Percentiles rank a stretch among this genome's conserved stretches.
These are phyloP conservation scores for Poecile montanus DNA, from an alignment of 2,797 vertebrate genomes.

Conservation along the genomic window DNA sequence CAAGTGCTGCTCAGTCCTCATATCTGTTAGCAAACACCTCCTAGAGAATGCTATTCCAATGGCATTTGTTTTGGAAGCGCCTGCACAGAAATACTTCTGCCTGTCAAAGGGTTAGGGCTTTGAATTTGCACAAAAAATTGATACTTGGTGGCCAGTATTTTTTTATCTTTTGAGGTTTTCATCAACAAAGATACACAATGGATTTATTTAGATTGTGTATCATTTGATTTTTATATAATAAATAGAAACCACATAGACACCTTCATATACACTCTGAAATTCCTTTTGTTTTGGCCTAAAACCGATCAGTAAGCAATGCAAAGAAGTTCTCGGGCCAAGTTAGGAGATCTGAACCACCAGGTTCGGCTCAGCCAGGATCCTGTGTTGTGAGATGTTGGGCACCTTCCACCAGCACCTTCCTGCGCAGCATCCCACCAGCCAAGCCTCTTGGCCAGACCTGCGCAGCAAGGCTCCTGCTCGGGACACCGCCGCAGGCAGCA, in stretches of 20 bases:
- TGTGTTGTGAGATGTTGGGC: accelerated
- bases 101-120: neutral
- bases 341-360: neutral
- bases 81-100: neutral
- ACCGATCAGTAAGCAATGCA: neutral
- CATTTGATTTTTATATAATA: neutral
- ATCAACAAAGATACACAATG: neutral
- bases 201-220: neutral
- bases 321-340: neutral
- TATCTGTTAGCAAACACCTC: neutral
- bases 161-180: neutral
- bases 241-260: neutral
- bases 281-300: neutral
- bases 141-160: neutral
- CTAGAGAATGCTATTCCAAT: neutral
- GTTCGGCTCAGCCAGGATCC: neutral
- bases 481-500: accelerated
- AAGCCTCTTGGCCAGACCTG: neutral
- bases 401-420: neutral
- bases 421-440: accelerated
- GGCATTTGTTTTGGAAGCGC: neutral
- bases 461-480: neutral
- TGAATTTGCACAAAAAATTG: neutral
- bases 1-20: neutral
- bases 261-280: neutral